Percentiles rank a stretch among this genome's conserved stretches.
Conservation (phyloP, 2,113 vertebrate genomes). For the Muntiacus muntjak region DNA sequence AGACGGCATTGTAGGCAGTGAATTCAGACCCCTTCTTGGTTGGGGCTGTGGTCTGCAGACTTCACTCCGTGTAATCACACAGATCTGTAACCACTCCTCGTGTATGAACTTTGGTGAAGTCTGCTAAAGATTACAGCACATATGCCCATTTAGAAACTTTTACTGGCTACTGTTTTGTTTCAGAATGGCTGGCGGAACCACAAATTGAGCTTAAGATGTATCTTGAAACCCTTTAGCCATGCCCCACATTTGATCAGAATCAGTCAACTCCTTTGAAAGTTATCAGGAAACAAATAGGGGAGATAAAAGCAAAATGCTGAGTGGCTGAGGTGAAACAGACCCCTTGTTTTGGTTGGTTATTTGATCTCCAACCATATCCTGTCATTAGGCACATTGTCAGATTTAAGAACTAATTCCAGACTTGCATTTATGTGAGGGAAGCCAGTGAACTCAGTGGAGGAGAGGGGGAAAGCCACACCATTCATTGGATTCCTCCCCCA, state of each 20-base stretch:
- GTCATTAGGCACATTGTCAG: conserved; percentile 68
- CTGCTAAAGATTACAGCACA: conserved; percentile 68
- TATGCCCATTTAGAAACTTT: conserved; percentile 59
- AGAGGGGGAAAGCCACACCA: background rate
- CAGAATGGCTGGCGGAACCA: conserved; percentile 59
- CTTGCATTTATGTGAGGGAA: conserved; percentile 50
- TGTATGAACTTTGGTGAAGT: conserved; percentile 57
- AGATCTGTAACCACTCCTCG: conserved; percentile 58
- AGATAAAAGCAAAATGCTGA: conserved; percentile 68
- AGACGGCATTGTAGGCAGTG: conserved; percentile 39
- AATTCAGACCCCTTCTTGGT: conserved; percentile 32
- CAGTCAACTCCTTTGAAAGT: conserved; percentile 67
- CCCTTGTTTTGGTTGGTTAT: conserved; percentile 69
- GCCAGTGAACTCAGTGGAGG: background rate
- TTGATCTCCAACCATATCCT: conserved; percentile 69
- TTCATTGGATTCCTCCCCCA: background rate
- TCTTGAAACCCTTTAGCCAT: conserved; percentile 67
- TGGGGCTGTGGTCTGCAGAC: conserved; percentile 43
- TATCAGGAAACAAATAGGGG: conserved; percentile 72
- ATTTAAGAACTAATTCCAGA: conserved; percentile 70
- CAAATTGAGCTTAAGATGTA: conserved; percentile 69
- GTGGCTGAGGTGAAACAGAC: conserved; percentile 67
- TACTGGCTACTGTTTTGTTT: conserved; percentile 72
- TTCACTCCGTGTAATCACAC: conserved; percentile 43
- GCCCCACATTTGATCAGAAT: conserved; percentile 66